Percentiles rank a stretch among this genome's conserved stretches.
Conservation (phyloP, 2,797 vertebrate genomes). For the Spinus olivaceus region DNA sequence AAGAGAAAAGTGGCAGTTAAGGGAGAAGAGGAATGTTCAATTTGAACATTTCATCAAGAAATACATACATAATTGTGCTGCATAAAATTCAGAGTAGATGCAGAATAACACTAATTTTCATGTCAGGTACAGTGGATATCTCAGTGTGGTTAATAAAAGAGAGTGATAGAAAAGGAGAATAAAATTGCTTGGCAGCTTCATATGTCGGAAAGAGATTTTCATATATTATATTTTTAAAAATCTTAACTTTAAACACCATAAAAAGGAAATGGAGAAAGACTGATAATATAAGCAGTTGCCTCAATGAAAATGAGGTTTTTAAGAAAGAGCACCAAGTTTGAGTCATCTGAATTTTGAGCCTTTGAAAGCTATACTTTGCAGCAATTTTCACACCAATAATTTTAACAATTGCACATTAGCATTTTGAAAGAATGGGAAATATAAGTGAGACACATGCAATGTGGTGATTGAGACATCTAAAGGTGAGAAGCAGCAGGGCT, state of each 20-base stretch:
- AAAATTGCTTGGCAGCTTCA: not conserved
- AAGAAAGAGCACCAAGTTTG: not conserved
- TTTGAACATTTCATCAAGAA: not conserved
- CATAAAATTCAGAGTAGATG: not conserved
- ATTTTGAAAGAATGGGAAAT: not conserved
- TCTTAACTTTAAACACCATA: not conserved
- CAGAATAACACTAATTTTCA: not conserved
- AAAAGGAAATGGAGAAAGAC: not conserved
- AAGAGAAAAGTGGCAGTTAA: not conserved
- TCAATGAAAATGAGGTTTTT: not conserved
- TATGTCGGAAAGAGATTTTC: not conserved
- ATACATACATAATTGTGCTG: not conserved
- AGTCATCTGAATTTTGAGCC: not conserved
- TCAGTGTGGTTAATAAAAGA: not conserved
- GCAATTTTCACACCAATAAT: not conserved
- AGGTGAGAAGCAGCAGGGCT: not conserved
- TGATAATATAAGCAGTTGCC: not conserved
- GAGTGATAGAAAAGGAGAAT: not conserved
- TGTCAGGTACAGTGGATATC: not conserved
- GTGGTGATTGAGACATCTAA: not conserved
- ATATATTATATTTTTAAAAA: not conserved
- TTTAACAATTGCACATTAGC: not conserved
- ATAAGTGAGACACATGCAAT: not conserved
- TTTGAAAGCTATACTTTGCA: not conserved
- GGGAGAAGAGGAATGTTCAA: not conserved